phyloP scores from a whole-genome alignment of 2,888 invertebrate species.

The Platypus cylindrus region DNA sequence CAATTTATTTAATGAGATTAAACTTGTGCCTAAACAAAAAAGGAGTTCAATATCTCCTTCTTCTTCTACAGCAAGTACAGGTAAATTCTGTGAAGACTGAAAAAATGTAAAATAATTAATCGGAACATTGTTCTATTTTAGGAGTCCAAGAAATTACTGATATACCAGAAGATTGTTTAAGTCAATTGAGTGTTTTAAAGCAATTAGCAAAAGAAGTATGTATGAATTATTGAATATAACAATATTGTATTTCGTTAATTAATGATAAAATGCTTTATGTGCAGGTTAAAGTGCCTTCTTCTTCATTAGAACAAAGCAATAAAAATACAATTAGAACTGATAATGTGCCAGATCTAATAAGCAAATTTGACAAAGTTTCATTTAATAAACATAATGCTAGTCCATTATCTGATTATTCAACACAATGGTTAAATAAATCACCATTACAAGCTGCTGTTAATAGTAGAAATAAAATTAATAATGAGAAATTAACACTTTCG shows the following conservation, averaged over 20 bases:
- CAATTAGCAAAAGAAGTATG: constrained; percentile 66
- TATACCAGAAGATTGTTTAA: constrained; percentile 73
- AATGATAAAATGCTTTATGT: constrained; percentile 1
- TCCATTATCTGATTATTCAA: constrained; percentile 34
- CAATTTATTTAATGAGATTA: constrained; percentile 26
- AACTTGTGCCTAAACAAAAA: constrained; percentile 29
- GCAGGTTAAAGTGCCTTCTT: constrained; percentile 33
- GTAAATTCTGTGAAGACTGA: constrained; percentile 11
- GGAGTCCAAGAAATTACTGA: constrained; percentile 61
- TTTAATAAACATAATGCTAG: constrained; percentile 28
- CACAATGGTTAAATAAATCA: constrained; percentile 32
- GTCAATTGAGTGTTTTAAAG: constrained; percentile 70
- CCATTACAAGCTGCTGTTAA: constrained; percentile 26
- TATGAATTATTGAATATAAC: constrained; percentile 2
- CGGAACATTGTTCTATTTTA: constrained; percentile 13
- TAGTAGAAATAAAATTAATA: constrained; percentile 21
- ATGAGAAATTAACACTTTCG: constrained; percentile 50
- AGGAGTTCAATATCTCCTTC: constrained; percentile 30
- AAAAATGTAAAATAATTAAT: background rate
- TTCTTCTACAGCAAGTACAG: constrained; percentile 26
- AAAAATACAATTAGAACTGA: constrained; percentile 20
- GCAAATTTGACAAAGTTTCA: constrained; percentile 18
- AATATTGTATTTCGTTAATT: background rate
- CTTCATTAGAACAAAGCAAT: no score
- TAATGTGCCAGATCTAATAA: constrained; percentile 19